Evolutionary conservation across 1,140 invertebrate genomes (phyloP).

Genomic region (Drepana arcuata): DNA sequence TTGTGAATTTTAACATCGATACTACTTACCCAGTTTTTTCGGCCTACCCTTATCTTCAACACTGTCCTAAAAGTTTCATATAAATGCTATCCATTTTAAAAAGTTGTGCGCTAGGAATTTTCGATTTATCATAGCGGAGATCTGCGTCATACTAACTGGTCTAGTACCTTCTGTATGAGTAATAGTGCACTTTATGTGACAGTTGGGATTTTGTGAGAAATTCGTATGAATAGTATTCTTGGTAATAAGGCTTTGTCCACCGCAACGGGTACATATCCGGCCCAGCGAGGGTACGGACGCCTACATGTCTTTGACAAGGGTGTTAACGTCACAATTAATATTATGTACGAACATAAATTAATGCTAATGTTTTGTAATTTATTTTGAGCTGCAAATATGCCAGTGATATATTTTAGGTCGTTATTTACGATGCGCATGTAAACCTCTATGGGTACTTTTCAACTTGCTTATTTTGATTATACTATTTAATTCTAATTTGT

Average conservation of each 20-base stretch:
- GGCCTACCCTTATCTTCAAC: no score
- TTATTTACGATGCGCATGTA: no score
- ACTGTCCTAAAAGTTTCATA: no score
- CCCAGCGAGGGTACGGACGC: conserved; percentile 12
- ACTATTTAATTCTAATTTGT: no score
- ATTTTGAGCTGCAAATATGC: no score
- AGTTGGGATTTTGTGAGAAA: conserved; percentile 33
- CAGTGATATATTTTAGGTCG: no score
- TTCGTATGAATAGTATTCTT: conserved; percentile 40
- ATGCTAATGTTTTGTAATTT: no score
- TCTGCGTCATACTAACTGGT: conserved; percentile 38
- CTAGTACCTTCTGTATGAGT: conserved; percentile 35
- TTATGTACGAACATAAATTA: conserved; percentile 15
- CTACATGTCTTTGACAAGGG: conserved; percentile 17
- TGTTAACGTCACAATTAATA: conserved; percentile 19
- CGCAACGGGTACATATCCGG: no score
- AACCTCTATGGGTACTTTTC: no score
- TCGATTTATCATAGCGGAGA: conserved; percentile 43
- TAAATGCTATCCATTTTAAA: conserved; percentile 6
- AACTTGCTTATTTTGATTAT: no score
- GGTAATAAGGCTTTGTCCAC: conserved; percentile 33
- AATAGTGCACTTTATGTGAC: conserved; percentile 53
- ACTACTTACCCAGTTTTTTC: no score
- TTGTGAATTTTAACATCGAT: no score
- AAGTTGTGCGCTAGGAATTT: conserved; percentile 18